These are phyloP conservation scores for Alethe castanea DNA, from an alignment of 2,113 vertebrate genomes.

Conservation along the genomic window DNA sequence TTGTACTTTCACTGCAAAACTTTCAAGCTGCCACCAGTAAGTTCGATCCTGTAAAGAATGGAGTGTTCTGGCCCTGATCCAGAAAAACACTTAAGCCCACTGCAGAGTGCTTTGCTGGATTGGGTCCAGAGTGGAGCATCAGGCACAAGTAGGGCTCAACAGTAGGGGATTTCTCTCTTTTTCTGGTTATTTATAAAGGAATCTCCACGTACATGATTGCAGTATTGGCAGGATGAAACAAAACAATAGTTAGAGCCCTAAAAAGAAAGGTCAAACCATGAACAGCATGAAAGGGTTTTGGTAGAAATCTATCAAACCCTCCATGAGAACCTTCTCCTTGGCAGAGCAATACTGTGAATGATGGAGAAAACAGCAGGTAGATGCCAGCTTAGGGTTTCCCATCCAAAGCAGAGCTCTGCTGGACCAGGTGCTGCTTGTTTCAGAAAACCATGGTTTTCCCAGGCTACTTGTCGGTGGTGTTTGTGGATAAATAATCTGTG, in stretches of 20 bases:
- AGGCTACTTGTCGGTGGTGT: background rate
- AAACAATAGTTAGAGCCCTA: background rate
- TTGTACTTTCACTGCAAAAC: conserved; percentile 37
- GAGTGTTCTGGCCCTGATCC: conserved; percentile 47
- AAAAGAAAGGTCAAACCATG: background rate
- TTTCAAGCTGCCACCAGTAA: conserved; percentile 29
- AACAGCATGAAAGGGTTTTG: background rate
- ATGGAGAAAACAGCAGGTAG: background rate
- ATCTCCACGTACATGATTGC: background rate
- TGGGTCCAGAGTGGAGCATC: background rate
- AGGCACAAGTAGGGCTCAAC: background rate
- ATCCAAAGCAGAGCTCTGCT: background rate
- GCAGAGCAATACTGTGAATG: background rate
- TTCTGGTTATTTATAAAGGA: background rate
- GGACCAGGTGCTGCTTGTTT: background rate
- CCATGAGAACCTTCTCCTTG: background rate
- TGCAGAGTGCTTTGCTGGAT: conserved; percentile 55
- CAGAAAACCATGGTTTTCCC: background rate
- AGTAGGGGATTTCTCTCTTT: background rate
- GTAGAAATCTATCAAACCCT: background rate
- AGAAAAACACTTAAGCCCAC: conserved; percentile 45
- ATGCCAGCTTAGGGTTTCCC: background rate
- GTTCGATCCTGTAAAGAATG: conserved; percentile 37
- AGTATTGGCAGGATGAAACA: background rate
- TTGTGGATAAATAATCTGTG: background rate